Evolutionary conservation across 2,113 vertebrate species (phyloP).

Genomic region (Colistium nudipinnis): DNA sequence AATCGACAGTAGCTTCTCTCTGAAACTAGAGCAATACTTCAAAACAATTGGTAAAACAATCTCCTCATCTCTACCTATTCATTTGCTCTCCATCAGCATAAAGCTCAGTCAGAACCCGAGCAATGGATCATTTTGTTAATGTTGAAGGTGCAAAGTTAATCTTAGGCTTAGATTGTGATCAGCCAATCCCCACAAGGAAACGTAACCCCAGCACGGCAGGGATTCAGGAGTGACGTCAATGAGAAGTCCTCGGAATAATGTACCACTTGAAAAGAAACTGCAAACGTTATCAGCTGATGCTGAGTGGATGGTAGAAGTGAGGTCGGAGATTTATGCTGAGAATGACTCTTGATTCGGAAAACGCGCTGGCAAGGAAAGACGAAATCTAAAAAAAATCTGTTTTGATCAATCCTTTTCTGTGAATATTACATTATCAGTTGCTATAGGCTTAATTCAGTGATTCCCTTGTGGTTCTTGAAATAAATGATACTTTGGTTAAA

Average conservation of each 20-base stretch:
- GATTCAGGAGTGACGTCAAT: not conserved
- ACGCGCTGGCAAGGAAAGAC: too few species aligned
- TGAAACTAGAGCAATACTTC: too few species aligned
- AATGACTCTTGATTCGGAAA: too few species aligned
- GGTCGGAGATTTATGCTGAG: not conserved
- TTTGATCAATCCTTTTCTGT: not conserved
- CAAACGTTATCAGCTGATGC: not conserved
- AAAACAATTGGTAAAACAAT: too few species aligned
- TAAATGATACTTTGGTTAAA: not conserved
- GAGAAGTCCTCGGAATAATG: not conserved
- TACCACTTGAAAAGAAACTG: not conserved
- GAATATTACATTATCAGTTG: slow-evolving; percentile 20
- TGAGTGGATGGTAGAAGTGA: not conserved
- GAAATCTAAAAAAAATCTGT: too few species aligned
- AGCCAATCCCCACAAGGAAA: not conserved
- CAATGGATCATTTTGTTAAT: too few species aligned
- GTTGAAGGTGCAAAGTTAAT: not conserved
- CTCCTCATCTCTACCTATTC: too few species aligned
- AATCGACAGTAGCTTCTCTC: too few species aligned
- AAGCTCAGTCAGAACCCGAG: not conserved
- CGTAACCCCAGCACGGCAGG: not conserved
- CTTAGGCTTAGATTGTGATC: too few species aligned
- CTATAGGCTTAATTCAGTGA: not conserved
- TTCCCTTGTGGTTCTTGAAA: too few species aligned
- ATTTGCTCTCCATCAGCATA: not conserved